Percentiles rank a stretch among this genome's conserved stretches.
Evolutionary conservation across 1,140 invertebrate species (phyloP).

Genomic region (Camponotus floridanus): DNA sequence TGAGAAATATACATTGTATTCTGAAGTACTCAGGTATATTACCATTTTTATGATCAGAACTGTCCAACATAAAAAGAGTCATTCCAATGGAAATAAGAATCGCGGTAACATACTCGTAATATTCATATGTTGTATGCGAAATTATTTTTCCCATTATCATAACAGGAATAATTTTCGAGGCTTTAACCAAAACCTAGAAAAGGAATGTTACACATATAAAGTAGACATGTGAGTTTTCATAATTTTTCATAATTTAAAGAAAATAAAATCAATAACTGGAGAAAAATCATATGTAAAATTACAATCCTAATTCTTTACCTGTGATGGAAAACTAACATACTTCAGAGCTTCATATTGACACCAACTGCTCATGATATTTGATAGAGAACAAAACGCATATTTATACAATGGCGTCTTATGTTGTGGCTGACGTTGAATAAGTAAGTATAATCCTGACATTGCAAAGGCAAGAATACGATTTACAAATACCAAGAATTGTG

Average conservation of each 20-base stretch:
- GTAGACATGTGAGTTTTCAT: not conserved
- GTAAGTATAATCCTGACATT: conserved; percentile 89
- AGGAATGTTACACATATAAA: conserved; percentile 20
- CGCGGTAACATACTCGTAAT: conserved; percentile 97
- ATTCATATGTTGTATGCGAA: conserved; percentile 95
- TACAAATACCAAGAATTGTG: conserved; percentile 98
- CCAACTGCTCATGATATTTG: conserved; percentile 99
- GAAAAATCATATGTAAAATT: not conserved
- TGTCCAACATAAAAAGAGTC: conserved; percentile 95
- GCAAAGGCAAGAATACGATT: conserved; percentile 95
- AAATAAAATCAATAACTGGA: not conserved
- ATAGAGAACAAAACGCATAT: conserved; percentile 98
- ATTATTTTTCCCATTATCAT: conserved; percentile 99
- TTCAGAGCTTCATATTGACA: conserved; percentile 99
- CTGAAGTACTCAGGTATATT: conserved; percentile 38
- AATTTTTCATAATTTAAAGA: not conserved
- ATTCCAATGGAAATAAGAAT: conserved; percentile 96
- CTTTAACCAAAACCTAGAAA: conserved; percentile 95
- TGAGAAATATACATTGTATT: conserved; percentile 2
- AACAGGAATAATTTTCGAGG: conserved; percentile 98
- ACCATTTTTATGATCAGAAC: conserved; percentile 87
- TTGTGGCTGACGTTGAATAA: conserved; percentile 89
- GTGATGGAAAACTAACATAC: conserved; percentile 99
- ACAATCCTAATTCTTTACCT: conserved; percentile 87
- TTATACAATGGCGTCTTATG: conserved; percentile 97